Percentiles rank a stretch among this genome's conserved stretches.
These are phyloP conservation scores for Xestia rhomboidea DNA, from an alignment of 2,888 invertebrate species.

Conservation along the genomic window DNA sequence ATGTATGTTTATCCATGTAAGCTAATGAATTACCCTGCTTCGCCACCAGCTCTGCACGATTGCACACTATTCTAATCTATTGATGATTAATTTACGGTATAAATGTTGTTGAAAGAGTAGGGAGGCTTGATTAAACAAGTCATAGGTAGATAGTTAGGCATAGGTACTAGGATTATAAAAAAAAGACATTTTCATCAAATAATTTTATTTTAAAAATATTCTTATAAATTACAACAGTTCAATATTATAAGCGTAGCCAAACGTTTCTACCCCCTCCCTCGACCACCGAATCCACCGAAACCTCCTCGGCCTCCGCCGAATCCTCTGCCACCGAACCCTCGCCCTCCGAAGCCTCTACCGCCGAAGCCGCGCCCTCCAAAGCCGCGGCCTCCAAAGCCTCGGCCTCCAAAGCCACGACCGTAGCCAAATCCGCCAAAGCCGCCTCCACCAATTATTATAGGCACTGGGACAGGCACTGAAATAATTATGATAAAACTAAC, in stretches of 20 bases:
- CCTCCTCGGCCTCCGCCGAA: conserved; percentile 60
- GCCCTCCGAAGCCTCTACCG: conserved; percentile 63
- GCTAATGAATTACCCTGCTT: background rate
- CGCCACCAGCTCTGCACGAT: background rate
- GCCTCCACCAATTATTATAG: conserved; percentile 70
- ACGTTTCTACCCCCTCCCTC: conserved; percentile 54
- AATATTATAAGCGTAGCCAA: background rate
- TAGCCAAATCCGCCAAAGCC: conserved; percentile 66
- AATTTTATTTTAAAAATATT: background rate
- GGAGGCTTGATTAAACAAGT: background rate
- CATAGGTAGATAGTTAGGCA: background rate
- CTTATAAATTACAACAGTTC: background rate
- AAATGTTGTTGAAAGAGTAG: background rate
- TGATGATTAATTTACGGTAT: background rate
- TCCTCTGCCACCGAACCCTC: conserved; percentile 64
- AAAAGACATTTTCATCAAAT: background rate
- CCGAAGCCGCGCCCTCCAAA: conserved; percentile 69
- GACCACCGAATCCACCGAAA: conserved; percentile 53
- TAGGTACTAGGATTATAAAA: background rate
- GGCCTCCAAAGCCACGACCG: conserved; percentile 71
- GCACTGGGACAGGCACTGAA: conserved; percentile 64
- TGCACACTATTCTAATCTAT: background rate
- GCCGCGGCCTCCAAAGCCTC: conserved; percentile 72
- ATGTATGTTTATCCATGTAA: background rate
- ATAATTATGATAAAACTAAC: background rate